Conservation (phyloP, 2,888 invertebrate genomes). For the Scaptomyza caliginosa region DNA sequence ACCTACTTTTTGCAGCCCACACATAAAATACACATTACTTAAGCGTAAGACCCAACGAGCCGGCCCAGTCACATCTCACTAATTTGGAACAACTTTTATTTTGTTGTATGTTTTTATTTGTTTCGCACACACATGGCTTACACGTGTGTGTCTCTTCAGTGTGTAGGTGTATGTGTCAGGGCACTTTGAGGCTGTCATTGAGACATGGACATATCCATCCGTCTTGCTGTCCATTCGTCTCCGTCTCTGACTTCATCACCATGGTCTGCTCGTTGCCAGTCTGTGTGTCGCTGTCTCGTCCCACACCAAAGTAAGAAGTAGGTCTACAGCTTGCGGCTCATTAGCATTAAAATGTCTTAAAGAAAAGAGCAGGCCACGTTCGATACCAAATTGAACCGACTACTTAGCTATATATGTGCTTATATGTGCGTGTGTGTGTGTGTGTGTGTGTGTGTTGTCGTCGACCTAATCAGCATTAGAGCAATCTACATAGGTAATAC, state of each 20-base stretch:
- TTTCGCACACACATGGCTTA: slow-evolving; percentile 43
- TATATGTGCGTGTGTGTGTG: slow-evolving; percentile 9
- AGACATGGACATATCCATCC: slow-evolving; percentile 68
- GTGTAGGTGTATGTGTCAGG: slow-evolving; percentile 53
- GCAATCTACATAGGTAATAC: slow-evolving; percentile 78
- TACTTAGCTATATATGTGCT: slow-evolving; percentile 48
- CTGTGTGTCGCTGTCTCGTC: slow-evolving; percentile 61
- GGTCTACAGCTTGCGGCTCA: slow-evolving; percentile 74
- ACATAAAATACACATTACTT: slow-evolving; percentile 79
- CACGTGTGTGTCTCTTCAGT: slow-evolving; percentile 50
- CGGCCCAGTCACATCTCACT: slow-evolving; percentile 77
- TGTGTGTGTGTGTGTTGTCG: slow-evolving; percentile 39
- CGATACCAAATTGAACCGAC: slow-evolving; percentile 79
- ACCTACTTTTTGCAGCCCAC: slow-evolving; percentile 70
- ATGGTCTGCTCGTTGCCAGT: slow-evolving; percentile 49
- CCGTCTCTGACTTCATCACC: slow-evolving; percentile 23
- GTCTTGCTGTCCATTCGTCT: slow-evolving; percentile 18
- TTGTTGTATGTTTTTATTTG: slow-evolving; percentile 26
- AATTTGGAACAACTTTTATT: slow-evolving; percentile 76
- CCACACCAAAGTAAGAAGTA: slow-evolving; percentile 62
- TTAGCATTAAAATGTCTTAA: slow-evolving; percentile 80
- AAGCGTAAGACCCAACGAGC: slow-evolving; percentile 68
- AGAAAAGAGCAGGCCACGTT: slow-evolving; percentile 75
- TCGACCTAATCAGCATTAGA: slow-evolving; percentile 74
- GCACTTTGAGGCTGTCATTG: slow-evolving; percentile 75